Base-by-base conservation (phyloP, 1,140 invertebrate species). In the Gyrodactylus bullatarudis region DNA sequence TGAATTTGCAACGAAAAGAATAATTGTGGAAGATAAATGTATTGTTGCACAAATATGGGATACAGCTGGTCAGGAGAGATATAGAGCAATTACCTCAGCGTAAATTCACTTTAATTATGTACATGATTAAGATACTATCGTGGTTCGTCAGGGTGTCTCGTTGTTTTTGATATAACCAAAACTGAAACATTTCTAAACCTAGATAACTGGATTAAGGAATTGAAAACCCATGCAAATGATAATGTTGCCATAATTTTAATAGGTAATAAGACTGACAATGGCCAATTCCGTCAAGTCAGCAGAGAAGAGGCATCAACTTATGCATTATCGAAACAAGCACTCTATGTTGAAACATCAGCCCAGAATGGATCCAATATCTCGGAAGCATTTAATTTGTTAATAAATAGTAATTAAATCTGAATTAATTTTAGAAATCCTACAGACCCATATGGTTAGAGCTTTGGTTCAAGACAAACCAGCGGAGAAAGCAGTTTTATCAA, bases 41-140 rank as follows among this genome's bases (percentile, higher is more conserved):
- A 21, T 74, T 19, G 71, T 23, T 26, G 21, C 25, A 2, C 73
- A 74, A 26, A 69, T 74, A 24, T 94, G 90, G 90, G 91, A 95
- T 78, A 91, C 89, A 54, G 89, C 89, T 1, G 89, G 91, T 0
- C 90, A 95, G 80, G 91, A 94, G 79, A 54, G 34, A 54, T 54
- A 54, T 54, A 8, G 34, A 16, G 34, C 34, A 54, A 54, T 54
- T 16, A n/a, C n/a, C n/a, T n/a, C 34, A 8, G 34, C 34, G 34
- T 54, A 54, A 54, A 54, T 54, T 54, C 8, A 54, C n/a, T 54
- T 54, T 16, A 54, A 54, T 16, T 16, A 16, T 16, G n/a, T 16
- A 54, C 34, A 16, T n/a, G n/a, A 16, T 54, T 16, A 54, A 54
- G 34, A n/a, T 54, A 54, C n/a, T 54, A 54, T 54, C 34, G 34